A percentile compares a stretch with the other conserved stretches of the same genome.
phyloP scores from a whole-genome alignment of 2,797 vertebrate genomes.

The Typhlichthys subterraneus region DNA sequence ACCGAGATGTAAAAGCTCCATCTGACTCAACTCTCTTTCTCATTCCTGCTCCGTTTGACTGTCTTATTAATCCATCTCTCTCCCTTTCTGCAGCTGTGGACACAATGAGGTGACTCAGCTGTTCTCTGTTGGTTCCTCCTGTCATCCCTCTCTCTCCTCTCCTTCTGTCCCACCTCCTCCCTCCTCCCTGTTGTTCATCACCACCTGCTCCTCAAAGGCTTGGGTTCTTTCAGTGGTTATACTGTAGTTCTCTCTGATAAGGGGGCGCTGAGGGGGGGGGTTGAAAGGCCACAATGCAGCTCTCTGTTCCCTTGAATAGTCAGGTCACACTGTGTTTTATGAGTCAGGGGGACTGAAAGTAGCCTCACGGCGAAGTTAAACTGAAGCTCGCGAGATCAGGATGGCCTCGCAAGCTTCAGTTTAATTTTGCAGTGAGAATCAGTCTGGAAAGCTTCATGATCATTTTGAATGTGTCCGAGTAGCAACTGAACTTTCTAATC shows the following conservation, averaged over 20 bases:
- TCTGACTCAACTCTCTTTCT: conserved; percentile 23
- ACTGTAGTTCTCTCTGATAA: conserved; percentile 22
- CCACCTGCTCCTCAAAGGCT: conserved; percentile 14
- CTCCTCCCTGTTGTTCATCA: conserved; percentile 23
- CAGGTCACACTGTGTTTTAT: conserved; percentile 44
- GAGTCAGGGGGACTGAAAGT: conserved; percentile 3
- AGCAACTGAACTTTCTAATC: too few species aligned
- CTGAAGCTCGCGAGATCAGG: too few species aligned
- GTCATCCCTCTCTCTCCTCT: background rate
- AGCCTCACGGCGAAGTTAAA: too few species aligned
- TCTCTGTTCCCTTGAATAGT: conserved; percentile 49
- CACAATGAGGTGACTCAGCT: conserved; percentile 56
- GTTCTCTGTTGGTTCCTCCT: conserved; percentile 32
- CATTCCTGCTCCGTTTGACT: conserved; percentile 11
- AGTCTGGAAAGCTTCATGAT: too few species aligned
- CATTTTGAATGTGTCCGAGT: too few species aligned
- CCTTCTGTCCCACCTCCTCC: background rate
- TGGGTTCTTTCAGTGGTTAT: conserved; percentile 14
- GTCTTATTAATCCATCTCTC: conserved; percentile 25
- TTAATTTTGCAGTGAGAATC: too few species aligned
- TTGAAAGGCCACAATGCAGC: conserved; percentile 48
- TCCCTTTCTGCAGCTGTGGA: conserved; percentile 25
- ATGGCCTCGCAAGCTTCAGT: too few species aligned
- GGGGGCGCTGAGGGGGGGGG: conserved; percentile 10
- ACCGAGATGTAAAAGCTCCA: background rate